Conservation (phyloP, 2,113 vertebrate genomes). For the Macroglossus sobrinus region DNA sequence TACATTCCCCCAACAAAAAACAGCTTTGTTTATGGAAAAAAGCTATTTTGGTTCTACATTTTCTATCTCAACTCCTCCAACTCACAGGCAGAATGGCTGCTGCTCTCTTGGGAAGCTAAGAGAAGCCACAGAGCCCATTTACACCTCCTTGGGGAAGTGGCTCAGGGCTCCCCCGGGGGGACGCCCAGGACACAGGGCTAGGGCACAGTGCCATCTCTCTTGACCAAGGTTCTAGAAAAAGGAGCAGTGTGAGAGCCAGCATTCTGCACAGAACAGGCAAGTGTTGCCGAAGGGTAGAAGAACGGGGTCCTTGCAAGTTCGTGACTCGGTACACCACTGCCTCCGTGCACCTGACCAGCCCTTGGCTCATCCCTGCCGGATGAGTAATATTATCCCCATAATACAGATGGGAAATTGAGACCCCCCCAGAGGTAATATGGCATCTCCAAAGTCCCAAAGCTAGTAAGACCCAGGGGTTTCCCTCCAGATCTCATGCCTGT, state of each 20-base stretch:
- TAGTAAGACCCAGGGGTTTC: background rate
- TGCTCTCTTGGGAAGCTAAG: constrained; percentile 75
- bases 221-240: background rate
- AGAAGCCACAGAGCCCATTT: background rate
- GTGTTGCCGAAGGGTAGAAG: background rate
- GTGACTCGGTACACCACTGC: fast-evolving
- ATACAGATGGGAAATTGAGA: background rate
- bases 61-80: constrained; percentile 78
- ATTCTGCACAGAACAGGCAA: fast-evolving
- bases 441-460: background rate
- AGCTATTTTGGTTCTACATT: constrained; percentile 83
- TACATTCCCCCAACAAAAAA: constrained; percentile 82
- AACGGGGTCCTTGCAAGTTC: fast-evolving
- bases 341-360: background rate
- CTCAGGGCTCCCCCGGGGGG: background rate
- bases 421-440: background rate
- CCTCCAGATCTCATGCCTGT: background rate
- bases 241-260: fast-evolving
- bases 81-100: constrained; percentile 72
- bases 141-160: background rate
- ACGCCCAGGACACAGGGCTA: background rate
- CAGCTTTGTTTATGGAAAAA: constrained; percentile 88
- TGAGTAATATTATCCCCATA: background rate
- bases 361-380: background rate
- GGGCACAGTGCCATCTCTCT: background rate